These are phyloP conservation scores for Phataginus tetradactyla DNA, from an alignment of 2,797 vertebrate species.

Conservation along the genomic window DNA sequence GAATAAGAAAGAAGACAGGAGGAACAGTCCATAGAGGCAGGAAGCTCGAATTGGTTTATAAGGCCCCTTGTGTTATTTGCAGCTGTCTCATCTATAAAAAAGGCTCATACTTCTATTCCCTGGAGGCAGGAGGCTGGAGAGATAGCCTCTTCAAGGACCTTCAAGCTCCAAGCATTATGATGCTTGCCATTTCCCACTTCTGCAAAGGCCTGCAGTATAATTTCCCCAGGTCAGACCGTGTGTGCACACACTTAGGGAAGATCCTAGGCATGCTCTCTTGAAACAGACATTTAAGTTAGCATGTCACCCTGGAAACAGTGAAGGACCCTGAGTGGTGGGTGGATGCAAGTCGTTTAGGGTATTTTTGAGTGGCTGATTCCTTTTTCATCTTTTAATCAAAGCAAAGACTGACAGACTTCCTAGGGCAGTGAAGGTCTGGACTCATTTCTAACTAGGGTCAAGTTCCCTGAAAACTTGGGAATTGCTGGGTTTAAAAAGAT, in stretches of 20 bases:
- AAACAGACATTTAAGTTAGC: background rate
- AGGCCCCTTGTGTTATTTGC: background rate
- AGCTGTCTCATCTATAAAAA: background rate
- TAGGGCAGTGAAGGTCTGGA: background rate
- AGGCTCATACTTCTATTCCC: background rate
- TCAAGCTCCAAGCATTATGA: background rate
- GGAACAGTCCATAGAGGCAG: background rate
- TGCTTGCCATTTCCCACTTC: background rate
- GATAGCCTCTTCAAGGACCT: background rate
- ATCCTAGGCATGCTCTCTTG: background rate
- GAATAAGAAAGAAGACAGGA: background rate
- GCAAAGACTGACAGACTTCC: background rate
- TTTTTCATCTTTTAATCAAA: constrained; percentile 12
- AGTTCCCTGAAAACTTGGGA: constrained; percentile 5
- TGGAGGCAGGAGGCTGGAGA: background rate
- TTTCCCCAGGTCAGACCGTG: background rate
- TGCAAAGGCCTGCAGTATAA: background rate
- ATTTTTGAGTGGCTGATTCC: background rate
- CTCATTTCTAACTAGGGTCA: background rate
- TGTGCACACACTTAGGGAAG: background rate
- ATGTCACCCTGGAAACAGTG: background rate
- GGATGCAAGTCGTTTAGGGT: background rate
- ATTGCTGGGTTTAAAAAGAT: constrained; percentile 36
- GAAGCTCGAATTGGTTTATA: background rate
- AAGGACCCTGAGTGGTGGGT: background rate